phyloP scores from a whole-genome alignment of 2,797 vertebrate species.

The Anabacerthia variegaticeps region DNA sequence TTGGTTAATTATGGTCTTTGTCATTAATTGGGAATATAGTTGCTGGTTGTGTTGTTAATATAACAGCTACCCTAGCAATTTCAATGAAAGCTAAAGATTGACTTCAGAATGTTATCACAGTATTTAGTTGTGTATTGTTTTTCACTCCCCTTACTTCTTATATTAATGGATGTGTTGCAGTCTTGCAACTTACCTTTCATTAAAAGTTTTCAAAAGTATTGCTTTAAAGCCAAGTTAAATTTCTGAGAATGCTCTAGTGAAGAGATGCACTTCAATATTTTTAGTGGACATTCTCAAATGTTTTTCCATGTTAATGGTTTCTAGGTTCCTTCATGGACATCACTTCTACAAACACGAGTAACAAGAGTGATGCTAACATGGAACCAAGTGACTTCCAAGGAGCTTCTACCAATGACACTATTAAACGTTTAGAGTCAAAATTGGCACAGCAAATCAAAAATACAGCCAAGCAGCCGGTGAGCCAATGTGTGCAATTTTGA shows the following conservation, averaged over 20 bases:
- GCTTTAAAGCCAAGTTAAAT: not conserved
- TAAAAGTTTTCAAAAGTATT: not conserved
- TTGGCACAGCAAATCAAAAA: conserved; percentile 86
- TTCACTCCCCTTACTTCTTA: not conserved
- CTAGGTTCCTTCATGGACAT: conserved; percentile 92
- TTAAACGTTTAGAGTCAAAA: conserved; percentile 93
- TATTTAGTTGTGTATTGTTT: not conserved
- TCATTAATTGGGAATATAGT: not conserved
- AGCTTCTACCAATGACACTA: conserved; percentile 92
- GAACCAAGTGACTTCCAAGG: conserved; percentile 90
- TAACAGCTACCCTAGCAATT: not conserved
- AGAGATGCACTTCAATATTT: not conserved
- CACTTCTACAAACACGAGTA: conserved; percentile 91
- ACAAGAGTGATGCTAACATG: conserved; percentile 90
- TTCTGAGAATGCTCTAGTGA: not conserved
- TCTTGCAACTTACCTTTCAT: not conserved
- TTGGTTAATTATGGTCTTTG: not conserved
- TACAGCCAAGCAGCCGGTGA: conserved; percentile 80
- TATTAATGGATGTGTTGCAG: not conserved
- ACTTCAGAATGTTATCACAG: not conserved
- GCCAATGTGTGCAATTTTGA: not conserved
- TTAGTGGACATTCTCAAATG: not conserved
- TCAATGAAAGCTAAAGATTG: not conserved
- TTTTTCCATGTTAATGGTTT: not conserved
- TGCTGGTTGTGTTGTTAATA: not conserved